phyloP scores from a whole-genome alignment of 2,113 vertebrate genomes.

The Sapayoa aenigma region DNA sequence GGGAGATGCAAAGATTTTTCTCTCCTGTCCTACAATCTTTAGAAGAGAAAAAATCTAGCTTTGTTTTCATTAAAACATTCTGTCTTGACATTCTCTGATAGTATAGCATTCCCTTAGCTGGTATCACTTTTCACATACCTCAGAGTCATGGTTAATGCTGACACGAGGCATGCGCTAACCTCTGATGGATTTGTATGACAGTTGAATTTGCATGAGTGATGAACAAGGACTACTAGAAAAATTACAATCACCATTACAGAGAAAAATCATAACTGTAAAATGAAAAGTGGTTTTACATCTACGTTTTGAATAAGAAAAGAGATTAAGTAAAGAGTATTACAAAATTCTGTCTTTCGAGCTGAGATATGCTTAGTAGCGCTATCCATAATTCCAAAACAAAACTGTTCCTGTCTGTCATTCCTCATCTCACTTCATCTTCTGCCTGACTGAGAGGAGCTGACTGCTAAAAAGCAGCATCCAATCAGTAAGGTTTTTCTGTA shows the following conservation, averaged over 20 bases:
- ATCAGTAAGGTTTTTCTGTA: not conserved
- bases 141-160: not conserved
- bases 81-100: not conserved
- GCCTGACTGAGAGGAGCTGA: not conserved
- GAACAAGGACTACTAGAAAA: not conserved
- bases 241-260: not conserved
- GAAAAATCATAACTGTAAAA: not conserved
- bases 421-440: not conserved
- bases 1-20: accelerated
- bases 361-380: not conserved
- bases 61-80: not conserved
- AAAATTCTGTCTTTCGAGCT: not conserved
- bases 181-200: not conserved
- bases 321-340: not conserved
- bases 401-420: not conserved
- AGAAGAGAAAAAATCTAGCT: not conserved
- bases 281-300: not conserved
- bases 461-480: not conserved
- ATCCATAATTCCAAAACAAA: not conserved
- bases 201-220: not conserved
- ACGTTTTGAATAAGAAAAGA: not conserved
- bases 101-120: too few species aligned
- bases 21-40: not conserved
- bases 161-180: not conserved
- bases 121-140: not conserved